Conservation (phyloP, 2,888 invertebrate species). For the Didymodactylos carnosus region DNA sequence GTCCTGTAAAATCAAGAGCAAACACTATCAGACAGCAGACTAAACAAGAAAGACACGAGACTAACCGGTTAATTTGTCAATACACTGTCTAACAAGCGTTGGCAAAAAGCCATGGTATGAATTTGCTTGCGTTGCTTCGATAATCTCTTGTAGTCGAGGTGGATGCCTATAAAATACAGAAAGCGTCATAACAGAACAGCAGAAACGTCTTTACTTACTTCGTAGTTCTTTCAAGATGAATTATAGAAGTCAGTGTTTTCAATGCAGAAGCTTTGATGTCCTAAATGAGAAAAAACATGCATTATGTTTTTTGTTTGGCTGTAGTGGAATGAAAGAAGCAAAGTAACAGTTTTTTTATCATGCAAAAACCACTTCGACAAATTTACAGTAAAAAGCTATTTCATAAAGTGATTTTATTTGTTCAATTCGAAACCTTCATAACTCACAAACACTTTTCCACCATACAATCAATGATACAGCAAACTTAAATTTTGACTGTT, state of each 20-base stretch:
- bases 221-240: slow-evolving; percentile 60
- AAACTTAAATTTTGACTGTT: neutral
- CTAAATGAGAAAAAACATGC: slow-evolving; percentile 40
- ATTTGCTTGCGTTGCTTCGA: slow-evolving; percentile 64
- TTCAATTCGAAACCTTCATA: no score
- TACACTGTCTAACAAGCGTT: slow-evolving; percentile 52
- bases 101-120: slow-evolving; percentile 70
- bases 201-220: slow-evolving; percentile 31
- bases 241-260: slow-evolving; percentile 62
- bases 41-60: slow-evolving; percentile 6
- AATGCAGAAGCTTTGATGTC: slow-evolving; percentile 66
- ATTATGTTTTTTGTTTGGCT: no score
- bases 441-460: no score
- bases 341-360: no score
- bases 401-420: no score
- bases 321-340: no score
- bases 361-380: no score
- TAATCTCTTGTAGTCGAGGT: slow-evolving; percentile 45
- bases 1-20: slow-evolving; percentile 17
- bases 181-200: neutral
- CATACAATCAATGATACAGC: no score
- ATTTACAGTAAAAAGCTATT: no score
- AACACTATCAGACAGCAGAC: no score
- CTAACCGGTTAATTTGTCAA: slow-evolving; percentile 16
- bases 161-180: neutral